A percentile compares a stretch with the other conserved stretches of the same genome.
phyloP scores from a whole-genome alignment of 2,113 vertebrate species.

The Hippocampus comes region DNA sequence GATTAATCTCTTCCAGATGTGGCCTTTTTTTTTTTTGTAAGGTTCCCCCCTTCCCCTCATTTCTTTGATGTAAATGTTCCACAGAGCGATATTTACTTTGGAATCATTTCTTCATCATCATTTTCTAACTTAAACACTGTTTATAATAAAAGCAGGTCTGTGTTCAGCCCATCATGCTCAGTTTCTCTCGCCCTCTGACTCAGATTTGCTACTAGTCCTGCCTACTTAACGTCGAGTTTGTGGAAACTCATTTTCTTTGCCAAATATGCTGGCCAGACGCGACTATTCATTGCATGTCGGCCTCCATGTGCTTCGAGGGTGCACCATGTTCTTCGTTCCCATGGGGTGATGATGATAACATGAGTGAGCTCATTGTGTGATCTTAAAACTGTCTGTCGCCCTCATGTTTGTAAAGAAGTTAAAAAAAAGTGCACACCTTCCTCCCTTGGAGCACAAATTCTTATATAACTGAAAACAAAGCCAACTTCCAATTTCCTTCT shows the following conservation, averaged over 20 bases:
- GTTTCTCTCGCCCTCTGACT: constrained; percentile 16
- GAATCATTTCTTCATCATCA: constrained; percentile 6
- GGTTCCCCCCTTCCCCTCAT: not conserved
- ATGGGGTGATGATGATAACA: constrained; percentile 1
- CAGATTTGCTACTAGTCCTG: constrained; percentile 32
- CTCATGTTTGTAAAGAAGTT: constrained; percentile 7
- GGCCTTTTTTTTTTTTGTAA: constrained; percentile 7
- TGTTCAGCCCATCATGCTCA: constrained; percentile 17
- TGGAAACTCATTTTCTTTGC: constrained; percentile 23
- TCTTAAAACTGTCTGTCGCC: constrained; percentile 7
- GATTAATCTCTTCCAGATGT: constrained; percentile 37
- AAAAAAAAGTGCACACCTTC: not conserved
- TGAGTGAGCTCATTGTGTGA: constrained; percentile 1
- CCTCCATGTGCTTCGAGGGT: constrained; percentile 3
- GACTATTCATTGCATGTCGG: not conserved
- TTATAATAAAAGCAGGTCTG: constrained; percentile 15
- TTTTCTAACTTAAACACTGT: constrained; percentile 6
- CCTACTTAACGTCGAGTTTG: constrained; percentile 15
- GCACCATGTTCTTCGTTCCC: not conserved
- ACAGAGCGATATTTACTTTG: not conserved
- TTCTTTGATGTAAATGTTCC: constrained; percentile 8
- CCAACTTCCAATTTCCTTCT: constrained; percentile 2
- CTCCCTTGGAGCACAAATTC: not conserved
- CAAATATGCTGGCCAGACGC: constrained; percentile 22
- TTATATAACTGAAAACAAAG: not conserved